phyloP scores from a whole-genome alignment of 2,113 vertebrate species.

The Syngnathus typhle region DNA sequence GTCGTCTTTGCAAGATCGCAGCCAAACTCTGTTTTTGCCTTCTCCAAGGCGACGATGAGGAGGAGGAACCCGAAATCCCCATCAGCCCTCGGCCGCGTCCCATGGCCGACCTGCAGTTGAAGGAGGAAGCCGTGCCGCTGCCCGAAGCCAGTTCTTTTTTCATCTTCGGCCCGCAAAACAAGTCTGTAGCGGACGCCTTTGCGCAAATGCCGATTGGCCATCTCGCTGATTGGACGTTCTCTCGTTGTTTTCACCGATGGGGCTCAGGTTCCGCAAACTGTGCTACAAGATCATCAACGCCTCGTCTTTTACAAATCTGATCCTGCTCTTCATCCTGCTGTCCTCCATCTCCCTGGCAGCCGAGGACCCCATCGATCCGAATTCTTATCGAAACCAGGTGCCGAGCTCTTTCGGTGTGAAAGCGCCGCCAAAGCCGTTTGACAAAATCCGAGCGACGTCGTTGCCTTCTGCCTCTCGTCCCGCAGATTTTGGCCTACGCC shows the following conservation, averaged over 20 bases:
- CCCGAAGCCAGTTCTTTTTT: conserved; percentile 95
- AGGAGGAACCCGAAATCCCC: conserved; percentile 92
- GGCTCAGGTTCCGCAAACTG: conserved; percentile 81
- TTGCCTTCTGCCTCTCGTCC: conserved; percentile 12
- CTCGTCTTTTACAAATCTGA: conserved; percentile 97
- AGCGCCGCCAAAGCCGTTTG: rapidly evolving
- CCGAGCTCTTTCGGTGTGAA: not conserved
- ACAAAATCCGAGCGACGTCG: not conserved
- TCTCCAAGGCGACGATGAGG: conserved; percentile 87
- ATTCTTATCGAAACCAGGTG: conserved; percentile 89
- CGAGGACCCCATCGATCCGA: conserved; percentile 90
- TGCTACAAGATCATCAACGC: conserved; percentile 93
- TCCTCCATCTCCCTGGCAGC: conserved; percentile 95
- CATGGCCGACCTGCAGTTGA: conserved; percentile 91
- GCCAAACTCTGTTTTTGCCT: not conserved
- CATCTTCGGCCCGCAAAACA: conserved; percentile 95
- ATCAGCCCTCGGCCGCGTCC: conserved; percentile 89
- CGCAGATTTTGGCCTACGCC: conserved; percentile 87
- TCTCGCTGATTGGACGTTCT: not conserved
- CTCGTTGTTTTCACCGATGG: not conserved
- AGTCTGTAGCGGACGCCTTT: conserved; percentile 65
- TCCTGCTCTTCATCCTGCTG: conserved; percentile 95
- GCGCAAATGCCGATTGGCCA: not conserved
- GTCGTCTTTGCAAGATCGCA: no score
- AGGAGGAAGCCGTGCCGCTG: conserved; percentile 94